Percentiles rank a stretch among this genome's conserved stretches.
phyloP scores from a whole-genome alignment of 2,797 vertebrate species.

The Sebastiscus albofasciatus region DNA sequence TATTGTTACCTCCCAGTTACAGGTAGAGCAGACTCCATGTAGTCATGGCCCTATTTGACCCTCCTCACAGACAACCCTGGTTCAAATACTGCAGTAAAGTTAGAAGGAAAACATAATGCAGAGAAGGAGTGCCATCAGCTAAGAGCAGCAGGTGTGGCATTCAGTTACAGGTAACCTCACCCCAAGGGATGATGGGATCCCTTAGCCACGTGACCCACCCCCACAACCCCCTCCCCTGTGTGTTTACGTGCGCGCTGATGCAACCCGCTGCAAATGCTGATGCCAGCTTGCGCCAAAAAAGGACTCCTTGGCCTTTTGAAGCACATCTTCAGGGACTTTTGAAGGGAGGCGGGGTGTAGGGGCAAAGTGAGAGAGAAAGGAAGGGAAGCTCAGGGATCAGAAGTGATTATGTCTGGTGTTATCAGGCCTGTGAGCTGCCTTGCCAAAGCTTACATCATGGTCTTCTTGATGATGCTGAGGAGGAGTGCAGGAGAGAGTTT shows the following conservation, averaged over 20 bases:
- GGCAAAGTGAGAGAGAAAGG: background rate
- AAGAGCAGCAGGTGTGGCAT: constrained; percentile 38
- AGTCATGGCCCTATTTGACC: no score
- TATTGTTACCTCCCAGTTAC: background rate
- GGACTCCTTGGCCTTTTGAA: constrained; percentile 50
- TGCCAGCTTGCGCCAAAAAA: constrained; percentile 39
- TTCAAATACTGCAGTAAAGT: background rate
- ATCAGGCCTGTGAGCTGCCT: constrained; percentile 46
- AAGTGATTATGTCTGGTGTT: constrained; percentile 60
- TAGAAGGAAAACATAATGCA: background rate
- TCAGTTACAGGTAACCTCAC: constrained; percentile 20
- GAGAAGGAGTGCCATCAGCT: background rate
- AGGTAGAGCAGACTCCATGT: background rate
- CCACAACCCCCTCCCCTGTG: background rate
- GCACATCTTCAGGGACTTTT: constrained; percentile 54
- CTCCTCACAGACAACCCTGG: background rate
- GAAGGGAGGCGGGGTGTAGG: background rate
- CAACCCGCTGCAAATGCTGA: constrained; percentile 81
- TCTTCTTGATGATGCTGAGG: constrained; percentile 53
- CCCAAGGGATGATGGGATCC: constrained; percentile 37
- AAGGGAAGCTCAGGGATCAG: constrained; percentile 48
- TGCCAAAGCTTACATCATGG: constrained; percentile 76
- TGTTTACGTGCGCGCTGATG: constrained; percentile 72
- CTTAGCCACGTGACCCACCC: constrained; percentile 14
- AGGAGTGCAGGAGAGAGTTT: background rate